Evolutionary conservation across 2,888 invertebrate species (phyloP).

Genomic region (Hyalella azteca): DNA sequence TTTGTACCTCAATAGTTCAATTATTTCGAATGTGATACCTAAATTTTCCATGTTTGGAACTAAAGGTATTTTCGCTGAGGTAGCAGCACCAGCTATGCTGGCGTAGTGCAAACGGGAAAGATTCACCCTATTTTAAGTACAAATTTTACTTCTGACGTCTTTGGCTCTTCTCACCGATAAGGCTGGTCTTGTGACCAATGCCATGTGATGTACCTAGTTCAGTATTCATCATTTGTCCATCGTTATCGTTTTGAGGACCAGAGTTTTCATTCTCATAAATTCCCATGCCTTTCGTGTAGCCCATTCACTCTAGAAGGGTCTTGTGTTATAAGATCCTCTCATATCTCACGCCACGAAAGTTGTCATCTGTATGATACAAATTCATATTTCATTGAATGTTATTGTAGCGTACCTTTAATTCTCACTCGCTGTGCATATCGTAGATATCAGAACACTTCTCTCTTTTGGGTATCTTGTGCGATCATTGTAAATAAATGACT

Average conservation of each 20-base stretch:
- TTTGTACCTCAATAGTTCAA: slow-evolving; percentile 24
- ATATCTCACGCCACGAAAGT: background rate
- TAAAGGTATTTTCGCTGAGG: slow-evolving; percentile 11
- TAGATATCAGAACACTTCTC: slow-evolving; percentile 26
- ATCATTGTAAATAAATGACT: slow-evolving; percentile 22
- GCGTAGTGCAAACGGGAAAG: background rate
- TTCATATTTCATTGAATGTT: slow-evolving; percentile 25
- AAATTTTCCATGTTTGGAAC: slow-evolving; percentile 3
- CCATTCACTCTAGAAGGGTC: slow-evolving; percentile 18
- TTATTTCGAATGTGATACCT: background rate
- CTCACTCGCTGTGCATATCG: slow-evolving; percentile 37
- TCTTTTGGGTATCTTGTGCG: slow-evolving; percentile 18
- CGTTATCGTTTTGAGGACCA: slow-evolving; percentile 54
- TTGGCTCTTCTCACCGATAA: slow-evolving; percentile 26
- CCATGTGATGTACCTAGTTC: slow-evolving; percentile 58
- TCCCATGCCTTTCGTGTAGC: slow-evolving; percentile 19
- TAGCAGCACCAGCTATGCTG: slow-evolving; percentile 3
- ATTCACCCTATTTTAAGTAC: slow-evolving; percentile 37
- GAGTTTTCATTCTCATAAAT: slow-evolving; percentile 41
- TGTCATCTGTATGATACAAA: slow-evolving; percentile 1
- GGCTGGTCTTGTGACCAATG: slow-evolving; percentile 39
- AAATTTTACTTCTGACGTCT: slow-evolving; percentile 27
- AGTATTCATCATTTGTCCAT: slow-evolving; percentile 57
- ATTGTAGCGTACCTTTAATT: slow-evolving; percentile 29
- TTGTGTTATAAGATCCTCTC: background rate